phyloP scores from a whole-genome alignment of 2,113 vertebrate species.

The Caloenas nicobarica region DNA sequence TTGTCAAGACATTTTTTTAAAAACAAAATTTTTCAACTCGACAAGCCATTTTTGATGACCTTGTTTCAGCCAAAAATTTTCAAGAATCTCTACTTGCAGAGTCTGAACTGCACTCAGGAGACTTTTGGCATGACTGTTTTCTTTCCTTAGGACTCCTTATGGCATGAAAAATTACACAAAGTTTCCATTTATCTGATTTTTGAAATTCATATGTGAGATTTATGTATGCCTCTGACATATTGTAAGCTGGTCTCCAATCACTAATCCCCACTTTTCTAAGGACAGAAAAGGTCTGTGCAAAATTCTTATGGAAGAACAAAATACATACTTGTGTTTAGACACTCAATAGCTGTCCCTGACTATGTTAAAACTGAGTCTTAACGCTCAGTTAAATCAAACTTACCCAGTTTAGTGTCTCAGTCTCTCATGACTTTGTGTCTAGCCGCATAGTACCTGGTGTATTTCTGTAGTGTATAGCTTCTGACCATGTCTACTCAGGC shows the following conservation, averaged over 20 bases:
- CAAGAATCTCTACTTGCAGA: constrained; percentile 2
- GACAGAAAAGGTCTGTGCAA: background rate
- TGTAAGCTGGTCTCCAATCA: background rate
- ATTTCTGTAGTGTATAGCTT: background rate
- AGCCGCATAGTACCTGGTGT: background rate
- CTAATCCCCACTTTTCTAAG: background rate
- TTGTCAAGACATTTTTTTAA: background rate
- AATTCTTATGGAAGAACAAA: background rate
- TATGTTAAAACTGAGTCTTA: background rate
- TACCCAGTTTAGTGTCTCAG: background rate
- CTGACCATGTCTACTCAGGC: background rate
- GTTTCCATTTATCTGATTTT: constrained; percentile 38
- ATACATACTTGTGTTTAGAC: background rate
- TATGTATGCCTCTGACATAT: background rate
- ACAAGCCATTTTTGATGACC: background rate
- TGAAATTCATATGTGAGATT: constrained; percentile 4
- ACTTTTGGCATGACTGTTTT: background rate
- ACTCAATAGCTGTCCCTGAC: background rate
- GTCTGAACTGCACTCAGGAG: background rate
- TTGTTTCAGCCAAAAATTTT: constrained; percentile 8
- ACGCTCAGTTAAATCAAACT: background rate
- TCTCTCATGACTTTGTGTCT: background rate
- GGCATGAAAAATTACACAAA: background rate
- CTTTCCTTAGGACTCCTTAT: constrained; percentile 8
- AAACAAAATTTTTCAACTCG: background rate